Evolutionary conservation across 2,888 invertebrate species (phyloP), one percentile per base, ranked within the genome.

Genomic region (Caenorhabditis sinica): DNA sequence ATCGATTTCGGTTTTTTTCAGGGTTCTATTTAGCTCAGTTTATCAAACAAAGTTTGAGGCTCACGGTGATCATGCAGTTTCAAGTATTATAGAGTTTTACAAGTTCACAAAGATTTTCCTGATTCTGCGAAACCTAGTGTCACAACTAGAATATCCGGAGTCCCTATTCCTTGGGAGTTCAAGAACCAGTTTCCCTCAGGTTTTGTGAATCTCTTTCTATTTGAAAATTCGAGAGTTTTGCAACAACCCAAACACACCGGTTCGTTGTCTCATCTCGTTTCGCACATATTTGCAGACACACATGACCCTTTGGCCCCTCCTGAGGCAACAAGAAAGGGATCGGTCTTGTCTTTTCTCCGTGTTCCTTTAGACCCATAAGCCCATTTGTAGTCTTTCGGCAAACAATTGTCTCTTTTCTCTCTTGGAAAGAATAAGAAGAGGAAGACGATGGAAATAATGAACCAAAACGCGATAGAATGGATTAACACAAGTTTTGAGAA

Each of bases 221-320:
- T 53, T 25, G 66, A 53, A 40, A 66, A 15, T 43, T 43, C 33
- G 9, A 28, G 65, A 45, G 56, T 56, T 51, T 68, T 68, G 43
- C 45, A 65, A 43, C 45, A 65, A 49, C 8, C n/a, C 56, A 58
- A 23, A 25, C 25, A 68, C 68, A 68, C 68, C 68, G 68, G 68
- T 68, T 66, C 5, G 63, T 63, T 43, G 40, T 40, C 20, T 20
- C 15, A 5, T 60, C 33, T 56, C 36, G 56, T 69, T 53, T 69
- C 69, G 49, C 69, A 63, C 45, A 49, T 72, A 66, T 66, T 72
- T 80, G 80, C 71, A 56, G 63, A 63, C 66, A 43, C 61, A 69
- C 51, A 60, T 73, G 65, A 71, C 76, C 49, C 49, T 20, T 49
- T 20, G 49, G 49, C 49, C 76, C 56, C 58, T 45, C 13, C 11